Evolutionary conservation across 2,888 invertebrate species (phyloP), one percentile per base, ranked within the genome.

Genomic region (Pandemis heparana): DNA sequence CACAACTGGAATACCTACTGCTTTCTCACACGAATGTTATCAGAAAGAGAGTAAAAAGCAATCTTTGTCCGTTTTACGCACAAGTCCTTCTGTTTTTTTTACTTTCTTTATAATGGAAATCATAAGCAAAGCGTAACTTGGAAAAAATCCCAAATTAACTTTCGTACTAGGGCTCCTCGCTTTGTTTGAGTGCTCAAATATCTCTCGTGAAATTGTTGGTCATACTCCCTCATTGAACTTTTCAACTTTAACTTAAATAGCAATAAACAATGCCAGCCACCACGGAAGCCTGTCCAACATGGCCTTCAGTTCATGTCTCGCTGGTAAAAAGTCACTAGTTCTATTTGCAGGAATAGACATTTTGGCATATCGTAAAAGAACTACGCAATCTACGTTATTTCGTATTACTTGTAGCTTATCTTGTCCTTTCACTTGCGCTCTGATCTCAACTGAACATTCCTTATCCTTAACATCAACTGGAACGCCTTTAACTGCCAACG

Each of bases 181-280:
- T 43, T 43, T 43, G 3, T 43, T 12, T 43, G 9, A 12, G 10
- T 43, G 10, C 12, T 12, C 3, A 12, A 12, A 43, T 43, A 43
- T 43, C 12, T 43, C 43, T 43, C 10, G 12, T 43, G 2, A 23
- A 23, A 10, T 43, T 43, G 10, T 43, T 12, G 10, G 12, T 12
- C 4, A 12, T 12, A 5, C 43, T 43, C 12, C 43, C 23, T 12
- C 1, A 7, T 53, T 12, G 0, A 8, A 12, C 23, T 10, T 12
- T 32, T 18, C 8, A n/a, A n/a, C 16, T 18, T 38, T 18, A 1
- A 18, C 53, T 64, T 59, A 78, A 38, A 73, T 62, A 23, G 75
- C 74, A 41, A 78, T 76, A 12, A 78, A 64, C 14, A 74, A 12
- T 6, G 75, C 66, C 48, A 77, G 56, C 78, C 78, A 78, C 78